Percentiles rank a stretch among this genome's conserved stretches.
phyloP scores from a whole-genome alignment of 2,888 invertebrate species.

The Trachelus iudaicus region DNA sequence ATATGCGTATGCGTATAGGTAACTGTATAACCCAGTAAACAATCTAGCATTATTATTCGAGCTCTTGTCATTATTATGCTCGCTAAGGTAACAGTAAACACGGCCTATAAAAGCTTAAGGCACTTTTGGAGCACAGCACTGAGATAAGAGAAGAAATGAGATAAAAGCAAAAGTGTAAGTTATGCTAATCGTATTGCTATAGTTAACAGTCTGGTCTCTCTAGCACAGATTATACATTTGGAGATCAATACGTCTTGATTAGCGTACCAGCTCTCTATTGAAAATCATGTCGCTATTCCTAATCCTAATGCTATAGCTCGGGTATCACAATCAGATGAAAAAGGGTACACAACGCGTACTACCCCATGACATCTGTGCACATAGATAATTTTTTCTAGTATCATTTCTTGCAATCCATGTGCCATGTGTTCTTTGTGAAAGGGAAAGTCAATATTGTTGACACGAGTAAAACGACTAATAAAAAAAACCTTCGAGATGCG shows the following conservation, averaged over 20 bases:
- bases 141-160: background rate
- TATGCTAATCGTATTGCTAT: background rate
- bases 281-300: background rate
- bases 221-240: background rate
- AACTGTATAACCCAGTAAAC: background rate
- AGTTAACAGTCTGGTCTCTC: background rate
- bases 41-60: slow-evolving; percentile 2
- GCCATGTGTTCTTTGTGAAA: background rate
- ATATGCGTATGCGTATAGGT: background rate
- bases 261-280: background rate
- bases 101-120: background rate
- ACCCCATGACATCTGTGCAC: background rate
- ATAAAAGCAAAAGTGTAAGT: background rate
- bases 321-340: background rate
- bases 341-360: background rate
- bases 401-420: background rate
- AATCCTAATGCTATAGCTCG: background rate
- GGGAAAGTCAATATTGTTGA: background rate
- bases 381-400: background rate
- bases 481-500: background rate
- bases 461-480: background rate
- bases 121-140: background rate
- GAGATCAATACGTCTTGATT: background rate
- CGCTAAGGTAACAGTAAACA: background rate
- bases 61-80: background rate